A percentile compares a stretch with the other conserved stretches of the same genome.
These are phyloP conservation scores for Thera britannica DNA, from an alignment of 2,888 invertebrate genomes.

Conservation along the genomic window DNA sequence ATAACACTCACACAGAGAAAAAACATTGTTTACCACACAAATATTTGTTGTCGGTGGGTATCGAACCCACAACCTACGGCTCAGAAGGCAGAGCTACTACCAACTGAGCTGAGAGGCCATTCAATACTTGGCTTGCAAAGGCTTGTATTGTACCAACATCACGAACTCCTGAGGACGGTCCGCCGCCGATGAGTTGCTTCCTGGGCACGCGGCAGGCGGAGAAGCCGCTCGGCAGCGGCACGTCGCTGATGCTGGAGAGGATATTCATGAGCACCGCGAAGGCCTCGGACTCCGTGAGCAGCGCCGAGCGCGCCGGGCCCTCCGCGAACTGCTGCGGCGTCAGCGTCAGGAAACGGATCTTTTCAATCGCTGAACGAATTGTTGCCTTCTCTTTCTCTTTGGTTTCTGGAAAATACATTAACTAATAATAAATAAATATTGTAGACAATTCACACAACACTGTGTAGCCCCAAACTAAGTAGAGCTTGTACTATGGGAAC, in stretches of 20 bases:
- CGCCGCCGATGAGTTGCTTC: slow-evolving; percentile 70
- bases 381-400: slow-evolving; percentile 69
- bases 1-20: no score
- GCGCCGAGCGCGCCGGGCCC: slow-evolving; percentile 90
- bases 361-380: slow-evolving; percentile 88
- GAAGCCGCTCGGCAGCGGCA: slow-evolving; percentile 90
- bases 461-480: no score
- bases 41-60: no score
- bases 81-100: no score
- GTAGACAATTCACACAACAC: no score
- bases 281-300: slow-evolving; percentile 91
- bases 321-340: slow-evolving; percentile 93
- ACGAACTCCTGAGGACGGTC: slow-evolving; percentile 50
- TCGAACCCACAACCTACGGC: no score
- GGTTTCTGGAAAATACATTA: slow-evolving; percentile 43
- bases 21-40: no score
- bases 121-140: not conserved
- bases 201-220: slow-evolving; percentile 82
- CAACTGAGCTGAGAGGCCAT: no score
- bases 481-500: no score
- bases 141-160: slow-evolving; percentile 46
- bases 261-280: slow-evolving; percentile 93
- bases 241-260: slow-evolving; percentile 87
- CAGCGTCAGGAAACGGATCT: slow-evolving; percentile 92
- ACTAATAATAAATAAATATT: not conserved